Percentiles rank a stretch among this genome's conserved stretches.
phyloP scores from a whole-genome alignment of 2,797 vertebrate species.

The Crenichthys baileyi region DNA sequence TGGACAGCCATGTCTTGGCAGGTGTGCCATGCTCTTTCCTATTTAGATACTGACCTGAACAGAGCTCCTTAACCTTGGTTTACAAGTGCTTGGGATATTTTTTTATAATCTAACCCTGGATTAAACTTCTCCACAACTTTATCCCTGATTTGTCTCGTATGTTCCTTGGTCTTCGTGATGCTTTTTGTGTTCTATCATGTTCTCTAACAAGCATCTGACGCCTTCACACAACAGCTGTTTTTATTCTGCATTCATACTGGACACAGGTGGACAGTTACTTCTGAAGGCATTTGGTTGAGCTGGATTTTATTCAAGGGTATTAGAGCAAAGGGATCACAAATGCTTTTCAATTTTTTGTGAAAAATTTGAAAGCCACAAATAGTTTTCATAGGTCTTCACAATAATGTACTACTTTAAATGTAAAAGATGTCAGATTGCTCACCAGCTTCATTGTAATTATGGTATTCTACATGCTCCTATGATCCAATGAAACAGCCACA shows the following conservation, averaged over 20 bases:
- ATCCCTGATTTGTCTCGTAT: not conserved
- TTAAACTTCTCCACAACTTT: not conserved
- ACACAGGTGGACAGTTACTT: not conserved
- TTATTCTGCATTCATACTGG: not conserved
- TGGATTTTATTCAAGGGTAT: not conserved
- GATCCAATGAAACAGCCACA: slow-evolving; percentile 34
- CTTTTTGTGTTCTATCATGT: not conserved
- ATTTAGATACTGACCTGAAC: not conserved
- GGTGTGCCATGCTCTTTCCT: not conserved
- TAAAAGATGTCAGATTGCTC: not conserved
- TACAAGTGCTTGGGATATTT: not conserved
- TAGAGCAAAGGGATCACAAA: not conserved
- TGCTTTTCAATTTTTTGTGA: not conserved
- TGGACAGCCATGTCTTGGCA: not conserved
- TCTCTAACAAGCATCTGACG: not conserved
- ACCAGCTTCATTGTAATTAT: not conserved
- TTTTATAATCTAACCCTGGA: not conserved
- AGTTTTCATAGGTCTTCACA: not conserved
- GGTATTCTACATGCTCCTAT: not conserved
- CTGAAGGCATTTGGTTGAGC: not conserved
- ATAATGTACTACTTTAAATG: not conserved
- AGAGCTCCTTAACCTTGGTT: not conserved
- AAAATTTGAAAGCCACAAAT: not conserved
- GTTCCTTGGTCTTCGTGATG: not conserved
- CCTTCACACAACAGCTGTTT: not conserved